A percentile compares a stretch with the other conserved stretches of the same genome.
These are phyloP conservation scores for Anolis apletophallus DNA, from an alignment of 2,797 vertebrate genomes.

Conservation along the genomic window DNA sequence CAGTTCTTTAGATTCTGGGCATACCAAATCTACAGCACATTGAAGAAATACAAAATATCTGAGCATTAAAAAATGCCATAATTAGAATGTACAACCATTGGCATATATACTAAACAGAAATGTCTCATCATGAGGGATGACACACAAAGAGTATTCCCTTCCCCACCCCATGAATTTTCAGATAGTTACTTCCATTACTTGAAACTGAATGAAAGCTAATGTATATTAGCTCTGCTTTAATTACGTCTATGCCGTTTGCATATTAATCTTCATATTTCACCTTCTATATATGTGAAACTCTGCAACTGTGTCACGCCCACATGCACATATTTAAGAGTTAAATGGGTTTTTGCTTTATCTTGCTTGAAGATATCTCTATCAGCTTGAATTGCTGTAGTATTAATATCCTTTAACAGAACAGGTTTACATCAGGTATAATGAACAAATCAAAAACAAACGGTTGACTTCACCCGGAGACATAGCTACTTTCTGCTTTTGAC, in stretches of 20 bases:
- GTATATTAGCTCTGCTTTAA: constrained; percentile 10
- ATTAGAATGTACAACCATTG: background rate
- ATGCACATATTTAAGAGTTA: background rate
- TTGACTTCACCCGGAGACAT: too few relatives aligned
- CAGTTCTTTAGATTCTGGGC: background rate
- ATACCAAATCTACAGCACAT: background rate
- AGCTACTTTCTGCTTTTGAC: too few relatives aligned
- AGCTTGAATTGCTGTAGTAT: background rate
- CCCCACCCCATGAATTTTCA: background rate
- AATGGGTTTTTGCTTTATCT: background rate
- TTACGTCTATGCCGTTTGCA: background rate
- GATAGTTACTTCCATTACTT: constrained; percentile 25
- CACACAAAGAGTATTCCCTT: background rate
- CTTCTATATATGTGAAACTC: background rate
- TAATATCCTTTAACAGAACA: background rate
- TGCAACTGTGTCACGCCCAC: background rate
- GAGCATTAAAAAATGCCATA: background rate
- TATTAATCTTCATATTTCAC: constrained; percentile 12
- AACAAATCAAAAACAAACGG: too few relatives aligned
- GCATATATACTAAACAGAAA: constrained; percentile 5
- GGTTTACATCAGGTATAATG: too few relatives aligned
- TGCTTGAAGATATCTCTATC: background rate
- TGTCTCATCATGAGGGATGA: background rate
- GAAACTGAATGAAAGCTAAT: constrained; percentile 26
- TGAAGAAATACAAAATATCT: background rate